Evolutionary conservation across 53 echinoderm and acorn worm species (phyloP), one percentile per base, ranked within the genome.

Genomic region (Zoroaster sp.): DNA sequence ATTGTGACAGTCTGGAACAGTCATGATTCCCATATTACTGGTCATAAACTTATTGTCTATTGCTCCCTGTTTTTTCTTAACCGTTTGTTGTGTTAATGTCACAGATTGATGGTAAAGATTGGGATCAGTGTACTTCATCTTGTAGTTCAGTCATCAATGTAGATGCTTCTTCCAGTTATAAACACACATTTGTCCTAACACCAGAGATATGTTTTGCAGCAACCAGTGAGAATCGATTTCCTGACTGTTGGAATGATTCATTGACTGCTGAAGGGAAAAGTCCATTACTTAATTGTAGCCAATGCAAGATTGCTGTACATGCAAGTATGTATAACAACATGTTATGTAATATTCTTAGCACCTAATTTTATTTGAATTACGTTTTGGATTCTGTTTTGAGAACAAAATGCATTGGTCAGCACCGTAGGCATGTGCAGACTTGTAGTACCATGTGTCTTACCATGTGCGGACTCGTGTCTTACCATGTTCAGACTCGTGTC

Each of bases 291-390:
- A 79, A 92, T 35, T 98, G 97, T 89, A 72, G 73, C 53, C 88
- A 93, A 47, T 98, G 98, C 77, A 95, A 96, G 82, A 94, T 98
- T 87, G 90, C 95, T 47, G 98, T 98, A 11, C 98, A 98, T 96
- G 95, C 98, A 73, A 94, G 98, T 98, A 73, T 94, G 98, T 98
- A 31, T 41, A 28, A 12, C 33, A 4, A 17, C 0, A 28, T 28
- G 14, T 39, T 0, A 13, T 0, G 14, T 35, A 8, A 53, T 59
- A 3, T n/a, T n/a, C n/a, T n/a, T n/a, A n/a, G n/a, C n/a, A n/a
- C n/a, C n/a, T n/a, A n/a, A n/a, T n/a, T n/a, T n/a, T n/a, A n/a
- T n/a, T n/a, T n/a, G n/a, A n/a, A n/a, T n/a, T n/a, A n/a, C n/a
- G n/a, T n/a, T n/a, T n/a, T n/a, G n/a, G n/a, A n/a, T n/a, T n/a